Evolutionary conservation across 64 coral and sea anemone genomes (phyloP), one percentile per base, ranked within the genome.

Genomic region (Porites lutea): DNA sequence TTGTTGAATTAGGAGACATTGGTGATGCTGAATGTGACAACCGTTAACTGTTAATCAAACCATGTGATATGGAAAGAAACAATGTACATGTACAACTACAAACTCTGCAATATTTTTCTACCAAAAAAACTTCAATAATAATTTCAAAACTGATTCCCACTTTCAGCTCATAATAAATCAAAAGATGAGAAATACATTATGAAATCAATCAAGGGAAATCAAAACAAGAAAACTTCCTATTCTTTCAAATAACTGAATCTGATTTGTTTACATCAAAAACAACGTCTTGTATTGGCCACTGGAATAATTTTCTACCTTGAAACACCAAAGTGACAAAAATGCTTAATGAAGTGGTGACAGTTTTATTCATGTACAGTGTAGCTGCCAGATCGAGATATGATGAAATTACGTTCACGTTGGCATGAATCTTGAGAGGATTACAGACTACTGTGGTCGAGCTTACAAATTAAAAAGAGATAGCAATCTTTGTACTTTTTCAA

Each of bases 241-340:
- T 66, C 43, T 64, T 65, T 82, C 13, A n/a, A 4, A 16, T 65
- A 23, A 63, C 64, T 16, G n/a, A 49, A 48, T 82, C 49, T 84
- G 46, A 84, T 84, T 84, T 84, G 59, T 51, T 49, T 84, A 20
- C 13, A 21, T 68, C 81, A 68, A 84, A 37, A 84, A 84, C 81
- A 84, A 84, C 16, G 81, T 50, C 45, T 68, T 63, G 19, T 12
- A 84, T 64, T 84, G 81, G 81, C n/a, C 69, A 4, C 51, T 68
- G 47, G 37, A 52, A 84, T 69, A 49, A 84, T 69, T 84, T 51
- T 4, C 59, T 21, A 49, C 44, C 46, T 21, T 68, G 8, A 66
- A 65, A 82, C 57, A 65, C 44, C 4, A 69, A n/a, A 52, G 9
- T 76, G 8, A n/a, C 63, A 52, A 37, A 37, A 37, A 37, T 37